Percentiles rank a stretch among this genome's conserved stretches.
These are phyloP conservation scores for Antennarius maculatus DNA, from an alignment of 2,797 vertebrate species.

Conservation along the genomic window DNA sequence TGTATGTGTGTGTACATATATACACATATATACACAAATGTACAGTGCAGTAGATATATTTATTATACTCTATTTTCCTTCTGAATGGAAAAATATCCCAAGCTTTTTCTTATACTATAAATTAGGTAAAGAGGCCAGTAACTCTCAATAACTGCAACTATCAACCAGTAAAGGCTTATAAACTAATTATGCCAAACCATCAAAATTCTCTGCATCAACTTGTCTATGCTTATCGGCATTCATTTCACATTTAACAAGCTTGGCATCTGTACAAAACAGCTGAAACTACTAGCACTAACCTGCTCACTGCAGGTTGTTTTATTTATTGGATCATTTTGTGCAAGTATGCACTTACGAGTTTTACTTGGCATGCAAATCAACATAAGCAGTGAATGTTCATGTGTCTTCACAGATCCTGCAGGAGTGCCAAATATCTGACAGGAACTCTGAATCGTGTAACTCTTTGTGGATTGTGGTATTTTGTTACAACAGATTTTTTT, in stretches of 20 bases:
- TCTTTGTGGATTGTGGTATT: slow-evolving; percentile 32
- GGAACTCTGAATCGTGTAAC: slow-evolving; percentile 11
- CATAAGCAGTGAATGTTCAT: background rate
- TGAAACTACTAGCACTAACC: background rate
- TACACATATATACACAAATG: too few species aligned
- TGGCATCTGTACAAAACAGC: too few species aligned
- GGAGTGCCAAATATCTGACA: background rate
- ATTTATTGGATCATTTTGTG: background rate
- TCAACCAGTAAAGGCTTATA: background rate
- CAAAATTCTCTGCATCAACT: background rate
- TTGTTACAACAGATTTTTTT: slow-evolving; percentile 60
- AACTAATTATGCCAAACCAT: background rate
- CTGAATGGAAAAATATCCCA: background rate
- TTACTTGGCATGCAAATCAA: background rate
- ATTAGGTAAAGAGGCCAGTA: background rate
- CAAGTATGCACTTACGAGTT: background rate
- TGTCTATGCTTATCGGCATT: background rate
- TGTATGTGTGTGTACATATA: too few species aligned
- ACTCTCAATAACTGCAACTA: background rate
- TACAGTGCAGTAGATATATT: too few species aligned
- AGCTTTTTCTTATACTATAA: background rate
- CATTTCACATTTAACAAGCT: background rate
- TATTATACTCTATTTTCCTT: background rate
- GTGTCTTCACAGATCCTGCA: slow-evolving; percentile 35
- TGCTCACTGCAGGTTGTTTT: slow-evolving; percentile 3